Evolutionary conservation across 2,113 vertebrate species (phyloP).

Genomic region (Conger conger): DNA sequence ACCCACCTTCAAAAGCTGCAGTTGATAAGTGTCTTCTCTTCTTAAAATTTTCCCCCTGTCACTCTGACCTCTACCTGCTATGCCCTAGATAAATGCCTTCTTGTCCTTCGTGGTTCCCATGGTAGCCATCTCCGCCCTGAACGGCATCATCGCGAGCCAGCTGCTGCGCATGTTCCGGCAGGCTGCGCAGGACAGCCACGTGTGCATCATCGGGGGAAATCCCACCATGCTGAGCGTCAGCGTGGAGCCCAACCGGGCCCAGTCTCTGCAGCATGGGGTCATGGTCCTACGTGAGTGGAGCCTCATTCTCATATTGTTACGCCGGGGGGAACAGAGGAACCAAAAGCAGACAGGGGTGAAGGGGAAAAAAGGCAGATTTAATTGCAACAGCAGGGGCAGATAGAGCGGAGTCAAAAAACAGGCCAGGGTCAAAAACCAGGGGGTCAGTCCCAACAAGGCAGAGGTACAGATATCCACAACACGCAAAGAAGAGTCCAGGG

Average conservation of each 20-base stretch:
- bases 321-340: too few relatives aligned
- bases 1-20: too few relatives aligned
- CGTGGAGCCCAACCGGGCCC: slow-evolving; percentile 84
- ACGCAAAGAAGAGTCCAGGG: too few relatives aligned
- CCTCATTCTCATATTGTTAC: background rate
- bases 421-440: too few relatives aligned
- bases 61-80: background rate
- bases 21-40: background rate
- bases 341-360: too few relatives aligned
- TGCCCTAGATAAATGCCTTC: slow-evolving; percentile 83
- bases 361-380: too few relatives aligned
- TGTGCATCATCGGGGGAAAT: slow-evolving; percentile 77
- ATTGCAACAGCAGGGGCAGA: too few relatives aligned
- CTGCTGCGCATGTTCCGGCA: slow-evolving; percentile 88
- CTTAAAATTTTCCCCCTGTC: background rate
- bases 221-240: slow-evolving; percentile 79
- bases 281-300: slow-evolving; percentile 84
- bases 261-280: slow-evolving; percentile 90
- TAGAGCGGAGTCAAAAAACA: too few relatives aligned
- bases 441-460: too few relatives aligned
- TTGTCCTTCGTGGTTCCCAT: slow-evolving; percentile 91
- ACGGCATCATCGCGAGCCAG: slow-evolving; percentile 92
- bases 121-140: slow-evolving; percentile 85
- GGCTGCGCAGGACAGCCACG: slow-evolving; percentile 82
- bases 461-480: too few relatives aligned